Percentiles rank a stretch among this genome's conserved stretches.
Evolutionary conservation across 2,888 invertebrate species (phyloP).

Genomic region (Ormyrus nitidulus): DNA sequence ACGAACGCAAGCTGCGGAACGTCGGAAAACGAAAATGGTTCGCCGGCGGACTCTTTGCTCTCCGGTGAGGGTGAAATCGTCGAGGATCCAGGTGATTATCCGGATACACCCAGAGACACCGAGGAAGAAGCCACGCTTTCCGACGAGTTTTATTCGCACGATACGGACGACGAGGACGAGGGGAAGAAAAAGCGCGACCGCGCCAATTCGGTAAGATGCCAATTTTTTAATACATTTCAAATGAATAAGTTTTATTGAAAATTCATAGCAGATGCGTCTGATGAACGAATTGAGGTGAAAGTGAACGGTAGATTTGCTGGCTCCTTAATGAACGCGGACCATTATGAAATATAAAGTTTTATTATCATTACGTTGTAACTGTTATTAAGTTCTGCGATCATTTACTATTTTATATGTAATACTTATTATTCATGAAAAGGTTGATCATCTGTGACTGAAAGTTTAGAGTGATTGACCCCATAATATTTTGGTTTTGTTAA

Average conservation of each 20-base stretch:
- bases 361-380: too few species aligned
- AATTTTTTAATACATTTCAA: constrained; percentile 7
- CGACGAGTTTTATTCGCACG: constrained; percentile 86
- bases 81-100: constrained; percentile 69
- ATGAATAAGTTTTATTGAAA: constrained; percentile 5
- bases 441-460: too few species aligned
- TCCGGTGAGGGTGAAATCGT: constrained; percentile 70
- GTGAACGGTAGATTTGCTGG: too few species aligned
- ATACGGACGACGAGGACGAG: constrained; percentile 86
- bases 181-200: constrained; percentile 69
- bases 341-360: too few species aligned
- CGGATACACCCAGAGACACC: constrained; percentile 71
- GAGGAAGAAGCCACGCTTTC: constrained; percentile 80
- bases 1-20: constrained; percentile 58
- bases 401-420: too few species aligned
- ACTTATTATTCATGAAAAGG: too few species aligned
- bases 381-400: too few species aligned
- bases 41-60: constrained; percentile 69
- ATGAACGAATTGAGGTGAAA: too few species aligned
- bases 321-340: too few species aligned
- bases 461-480: too few species aligned
- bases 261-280: too few species aligned
- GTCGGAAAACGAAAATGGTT: constrained; percentile 67
- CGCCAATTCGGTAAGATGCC: constrained; percentile 62
- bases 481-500: too few species aligned